phyloP scores from a whole-genome alignment of 1,140 invertebrate genomes.

The Orius insidiosus region DNA sequence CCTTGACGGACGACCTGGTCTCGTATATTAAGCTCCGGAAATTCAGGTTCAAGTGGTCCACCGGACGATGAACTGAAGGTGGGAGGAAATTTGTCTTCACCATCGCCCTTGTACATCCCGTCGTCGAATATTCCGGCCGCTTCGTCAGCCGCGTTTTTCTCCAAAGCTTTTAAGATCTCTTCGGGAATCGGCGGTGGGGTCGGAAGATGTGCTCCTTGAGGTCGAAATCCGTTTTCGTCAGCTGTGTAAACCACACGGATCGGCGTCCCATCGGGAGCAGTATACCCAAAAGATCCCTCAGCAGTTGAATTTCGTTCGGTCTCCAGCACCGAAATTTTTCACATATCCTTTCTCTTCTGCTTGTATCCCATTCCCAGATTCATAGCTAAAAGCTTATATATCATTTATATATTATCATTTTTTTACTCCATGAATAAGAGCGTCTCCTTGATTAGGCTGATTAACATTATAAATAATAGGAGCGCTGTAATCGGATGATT shows the following conservation, averaged over 20 bases:
- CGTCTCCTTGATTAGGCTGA: constrained; percentile 16
- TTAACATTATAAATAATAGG: constrained; percentile 17
- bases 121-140: constrained; percentile 17
- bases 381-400: constrained; percentile 17
- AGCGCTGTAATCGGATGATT: no score
- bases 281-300: constrained; percentile 44
- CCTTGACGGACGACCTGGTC: no score
- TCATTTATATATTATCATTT: background rate
- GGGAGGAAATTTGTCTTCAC: background rate
- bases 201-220: constrained; percentile 16
- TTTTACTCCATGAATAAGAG: constrained; percentile 18
- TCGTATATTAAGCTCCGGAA: no score
- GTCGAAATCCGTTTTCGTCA: constrained; percentile 16
- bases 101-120: constrained; percentile 11
- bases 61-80: no score
- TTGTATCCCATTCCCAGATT: constrained; percentile 55
- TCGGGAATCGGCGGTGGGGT: constrained; percentile 19
- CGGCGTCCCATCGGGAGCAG: constrained; percentile 26
- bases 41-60: no score
- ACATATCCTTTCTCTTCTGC: constrained; percentile 33
- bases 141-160: constrained; percentile 17
- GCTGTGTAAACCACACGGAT: constrained; percentile 13
- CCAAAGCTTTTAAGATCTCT: constrained; percentile 15
- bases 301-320: constrained; percentile 28
- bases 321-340: constrained; percentile 25